Percentiles rank a stretch among this genome's conserved stretches.
phyloP scores from a whole-genome alignment of 1,140 invertebrate genomes.

The Brachionus paranguensis region DNA sequence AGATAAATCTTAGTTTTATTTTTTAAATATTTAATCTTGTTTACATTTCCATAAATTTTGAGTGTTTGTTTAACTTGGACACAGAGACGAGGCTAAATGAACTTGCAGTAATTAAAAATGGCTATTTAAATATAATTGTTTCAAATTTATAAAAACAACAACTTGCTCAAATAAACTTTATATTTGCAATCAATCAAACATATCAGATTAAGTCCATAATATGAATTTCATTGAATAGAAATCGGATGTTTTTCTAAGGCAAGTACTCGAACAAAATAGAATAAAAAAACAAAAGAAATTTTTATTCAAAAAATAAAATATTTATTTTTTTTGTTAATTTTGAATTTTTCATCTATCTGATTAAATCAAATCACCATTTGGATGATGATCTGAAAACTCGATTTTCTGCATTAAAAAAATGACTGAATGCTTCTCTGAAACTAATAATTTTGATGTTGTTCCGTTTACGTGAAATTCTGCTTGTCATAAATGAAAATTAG shows the following conservation, averaged over 20 bases:
- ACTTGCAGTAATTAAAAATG: constrained; percentile 19
- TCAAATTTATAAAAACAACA: constrained; percentile 1
- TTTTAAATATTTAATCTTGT: neutral
- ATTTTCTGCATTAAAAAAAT: neutral
- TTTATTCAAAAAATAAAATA: neutral
- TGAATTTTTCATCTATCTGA: neutral
- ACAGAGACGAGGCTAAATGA: neutral
- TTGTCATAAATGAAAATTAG: constrained; percentile 20
- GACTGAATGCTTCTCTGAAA: neutral
- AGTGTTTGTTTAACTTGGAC: neutral
- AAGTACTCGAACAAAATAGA: neutral
- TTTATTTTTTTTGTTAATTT: neutral
- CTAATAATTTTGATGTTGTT: neutral
- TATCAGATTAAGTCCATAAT: neutral
- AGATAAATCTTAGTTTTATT: neutral
- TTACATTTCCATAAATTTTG: constrained; percentile 11
- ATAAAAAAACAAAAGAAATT: neutral
- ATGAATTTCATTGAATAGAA: neutral
- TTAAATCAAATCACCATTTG: too few species aligned
- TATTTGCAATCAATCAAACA: neutral
- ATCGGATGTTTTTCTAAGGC: neutral
- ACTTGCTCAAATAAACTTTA: neutral
- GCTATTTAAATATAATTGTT: constrained; percentile 22
- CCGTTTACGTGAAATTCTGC: neutral
- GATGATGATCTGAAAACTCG: neutral